Evolutionary conservation across 2,113 vertebrate species (phyloP).

Genomic region (Phoxinus phoxinus): DNA sequence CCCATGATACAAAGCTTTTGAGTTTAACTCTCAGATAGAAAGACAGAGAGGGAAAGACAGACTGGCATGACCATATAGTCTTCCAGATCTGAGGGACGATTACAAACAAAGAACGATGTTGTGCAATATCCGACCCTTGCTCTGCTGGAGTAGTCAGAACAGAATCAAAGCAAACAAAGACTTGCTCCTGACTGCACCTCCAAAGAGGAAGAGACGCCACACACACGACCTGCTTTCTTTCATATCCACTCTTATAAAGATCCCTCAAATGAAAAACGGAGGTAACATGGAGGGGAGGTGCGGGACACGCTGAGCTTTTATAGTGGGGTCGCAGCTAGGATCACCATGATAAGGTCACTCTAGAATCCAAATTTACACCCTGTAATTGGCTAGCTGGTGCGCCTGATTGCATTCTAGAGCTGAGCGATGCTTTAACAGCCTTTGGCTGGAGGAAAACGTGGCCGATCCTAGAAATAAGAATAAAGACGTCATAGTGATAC

Average conservation of each 20-base stretch:
- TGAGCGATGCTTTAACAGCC: conserved; percentile 13
- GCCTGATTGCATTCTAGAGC: conserved; percentile 69
- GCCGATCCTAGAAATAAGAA: conserved; percentile 50
- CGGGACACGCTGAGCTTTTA: conserved; percentile 68
- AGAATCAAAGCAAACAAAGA: conserved; percentile 82
- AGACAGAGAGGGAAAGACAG: conserved; percentile 56
- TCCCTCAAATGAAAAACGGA: conserved; percentile 76
- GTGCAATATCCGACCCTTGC: conserved; percentile 74
- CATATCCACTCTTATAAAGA: conserved; percentile 82
- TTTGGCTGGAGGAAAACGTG: conserved; percentile 37
- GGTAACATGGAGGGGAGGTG: conserved; percentile 68
- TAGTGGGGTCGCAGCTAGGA: conserved; percentile 77
- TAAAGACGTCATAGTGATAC: conserved; percentile 8
- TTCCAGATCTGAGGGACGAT: conserved; percentile 78
- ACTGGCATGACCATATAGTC: conserved; percentile 47
- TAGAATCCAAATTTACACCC: conserved; percentile 77
- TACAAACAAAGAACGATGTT: conserved; percentile 77
- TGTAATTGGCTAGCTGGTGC: conserved; percentile 77
- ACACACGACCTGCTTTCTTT: conserved; percentile 75
- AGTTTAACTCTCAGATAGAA: conserved; percentile 21
- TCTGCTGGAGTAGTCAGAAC: conserved; percentile 69
- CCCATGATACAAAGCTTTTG: conserved; percentile 11
- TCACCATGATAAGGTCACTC: conserved; percentile 78
- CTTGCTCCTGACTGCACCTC: conserved; percentile 67
- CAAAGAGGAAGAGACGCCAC: conserved; percentile 74